These are phyloP conservation scores for Dipodomys merriami DNA, from an alignment of 2,113 vertebrate species.

Conservation along the genomic window DNA sequence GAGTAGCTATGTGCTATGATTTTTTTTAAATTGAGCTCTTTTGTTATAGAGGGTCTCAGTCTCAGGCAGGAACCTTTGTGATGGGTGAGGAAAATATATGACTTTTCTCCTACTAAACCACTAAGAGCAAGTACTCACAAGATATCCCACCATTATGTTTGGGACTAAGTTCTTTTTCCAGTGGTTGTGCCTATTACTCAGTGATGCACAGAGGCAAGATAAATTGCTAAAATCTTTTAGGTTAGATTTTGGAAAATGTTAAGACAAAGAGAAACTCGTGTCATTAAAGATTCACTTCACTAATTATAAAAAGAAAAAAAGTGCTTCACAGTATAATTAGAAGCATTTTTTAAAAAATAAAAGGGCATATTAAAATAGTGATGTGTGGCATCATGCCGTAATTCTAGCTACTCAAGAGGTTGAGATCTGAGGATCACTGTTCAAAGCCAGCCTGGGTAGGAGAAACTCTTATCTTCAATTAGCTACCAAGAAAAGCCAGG, in stretches of 20 bases:
- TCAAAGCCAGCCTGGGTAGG: too few relatives aligned
- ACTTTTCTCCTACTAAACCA: not conserved
- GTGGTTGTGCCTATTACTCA: not conserved
- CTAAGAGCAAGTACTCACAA: not conserved
- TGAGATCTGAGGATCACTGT: too few relatives aligned
- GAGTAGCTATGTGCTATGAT: too few relatives aligned
- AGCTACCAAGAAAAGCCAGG: too few relatives aligned
- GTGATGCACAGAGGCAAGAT: not conserved
- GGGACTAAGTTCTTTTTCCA: not conserved
- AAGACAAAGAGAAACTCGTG: not conserved
- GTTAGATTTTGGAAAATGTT: not conserved
- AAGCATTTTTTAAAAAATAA: not conserved
- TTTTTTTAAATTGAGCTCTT: not conserved
- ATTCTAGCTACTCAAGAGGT: too few relatives aligned
- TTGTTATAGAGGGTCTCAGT: not conserved
- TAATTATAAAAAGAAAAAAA: not conserved
- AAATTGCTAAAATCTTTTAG: not conserved
- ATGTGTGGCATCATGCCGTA: too few relatives aligned
- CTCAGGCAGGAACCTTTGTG: not conserved
- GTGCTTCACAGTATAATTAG: not conserved
- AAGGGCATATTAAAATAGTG: not conserved
- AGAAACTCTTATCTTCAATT: too few relatives aligned
- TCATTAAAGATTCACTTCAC: not conserved
- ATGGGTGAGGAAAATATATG: not conserved
- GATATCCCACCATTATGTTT: not conserved